phyloP scores from a whole-genome alignment of 2,113 vertebrate species.

The Microtus ochrogaster region DNA sequence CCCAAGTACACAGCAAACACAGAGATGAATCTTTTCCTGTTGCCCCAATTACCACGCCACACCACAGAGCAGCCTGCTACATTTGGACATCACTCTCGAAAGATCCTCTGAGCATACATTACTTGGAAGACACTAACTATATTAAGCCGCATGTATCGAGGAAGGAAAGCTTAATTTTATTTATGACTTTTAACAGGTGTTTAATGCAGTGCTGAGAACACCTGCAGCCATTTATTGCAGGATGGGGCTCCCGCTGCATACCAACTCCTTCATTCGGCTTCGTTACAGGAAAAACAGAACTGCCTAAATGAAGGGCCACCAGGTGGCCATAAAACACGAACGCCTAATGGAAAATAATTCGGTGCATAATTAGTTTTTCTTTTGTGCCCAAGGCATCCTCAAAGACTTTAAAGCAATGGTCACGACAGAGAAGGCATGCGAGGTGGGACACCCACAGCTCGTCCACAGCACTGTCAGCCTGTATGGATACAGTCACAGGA shows the following conservation, averaged over 20 bases:
- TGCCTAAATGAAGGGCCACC: constrained; percentile 23
- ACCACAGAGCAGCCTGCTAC: neutral
- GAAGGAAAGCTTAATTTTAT: neutral
- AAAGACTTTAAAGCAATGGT: constrained; percentile 6
- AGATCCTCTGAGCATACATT: neutral
- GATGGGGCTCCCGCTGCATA: neutral
- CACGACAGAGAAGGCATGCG: neutral
- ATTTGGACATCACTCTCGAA: neutral
- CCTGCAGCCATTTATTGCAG: constrained; percentile 37
- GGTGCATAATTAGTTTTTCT: neutral
- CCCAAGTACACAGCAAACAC: neutral
- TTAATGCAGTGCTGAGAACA: neutral
- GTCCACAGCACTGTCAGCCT: neutral
- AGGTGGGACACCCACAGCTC: neutral
- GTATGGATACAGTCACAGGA: neutral
- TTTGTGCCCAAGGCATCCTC: constrained; percentile 48
- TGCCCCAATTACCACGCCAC: neutral
- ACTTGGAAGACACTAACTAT: neutral
- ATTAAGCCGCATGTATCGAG: neutral
- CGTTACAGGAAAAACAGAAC: neutral
- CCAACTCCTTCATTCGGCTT: constrained; percentile 16
- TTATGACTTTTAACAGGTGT: neutral
- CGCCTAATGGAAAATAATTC: constrained; percentile 39
- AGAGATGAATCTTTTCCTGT: neutral
- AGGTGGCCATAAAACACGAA: constrained; percentile 8